phyloP scores from a whole-genome alignment of 37 sponge, comb jelly and placozoan genomes.

The Aphrocallistes beatrix region DNA sequence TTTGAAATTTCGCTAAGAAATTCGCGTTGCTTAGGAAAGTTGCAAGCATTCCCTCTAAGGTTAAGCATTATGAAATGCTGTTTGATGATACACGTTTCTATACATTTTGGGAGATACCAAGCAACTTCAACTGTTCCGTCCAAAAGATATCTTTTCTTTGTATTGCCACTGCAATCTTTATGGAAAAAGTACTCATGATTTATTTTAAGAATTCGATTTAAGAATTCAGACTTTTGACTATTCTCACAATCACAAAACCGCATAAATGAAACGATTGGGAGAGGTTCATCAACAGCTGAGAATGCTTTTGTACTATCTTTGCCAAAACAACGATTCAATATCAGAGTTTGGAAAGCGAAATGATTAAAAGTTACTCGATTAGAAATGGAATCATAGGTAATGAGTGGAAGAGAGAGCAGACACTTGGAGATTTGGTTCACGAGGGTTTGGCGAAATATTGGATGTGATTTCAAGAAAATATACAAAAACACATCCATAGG shows the following conservation, averaged over 20 bases:
- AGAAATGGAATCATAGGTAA: constrained; percentile 12
- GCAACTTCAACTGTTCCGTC: constrained; percentile 27
- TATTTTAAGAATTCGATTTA: constrained; percentile 11
- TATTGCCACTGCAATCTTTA: constrained; percentile 20
- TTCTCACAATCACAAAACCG: constrained; percentile 14
- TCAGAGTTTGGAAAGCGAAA: constrained; percentile 25
- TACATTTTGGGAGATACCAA: constrained; percentile 25
- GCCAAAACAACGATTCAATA: not conserved
- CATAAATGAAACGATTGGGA: constrained; percentile 33
- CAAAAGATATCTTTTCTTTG: not conserved
- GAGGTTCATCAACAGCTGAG: not conserved
- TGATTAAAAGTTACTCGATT: not conserved
- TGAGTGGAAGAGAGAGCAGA: constrained; percentile 22
- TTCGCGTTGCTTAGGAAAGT: not conserved
- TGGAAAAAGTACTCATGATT: constrained; percentile 23
- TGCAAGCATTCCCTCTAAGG: constrained; percentile 24
- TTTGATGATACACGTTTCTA: not conserved
- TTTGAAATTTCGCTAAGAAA: constrained; percentile 9
- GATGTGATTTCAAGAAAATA: not conserved
- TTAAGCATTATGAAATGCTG: constrained; percentile 19
- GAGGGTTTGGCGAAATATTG: not conserved
- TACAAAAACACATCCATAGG: constrained; percentile 6
- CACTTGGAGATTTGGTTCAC: constrained; percentile 17
- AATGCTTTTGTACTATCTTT: not conserved
- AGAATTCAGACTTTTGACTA: constrained; percentile 23